Base-by-base conservation (phyloP, 2,113 vertebrate genomes). In the Zosterops hypoxanthus region DNA sequence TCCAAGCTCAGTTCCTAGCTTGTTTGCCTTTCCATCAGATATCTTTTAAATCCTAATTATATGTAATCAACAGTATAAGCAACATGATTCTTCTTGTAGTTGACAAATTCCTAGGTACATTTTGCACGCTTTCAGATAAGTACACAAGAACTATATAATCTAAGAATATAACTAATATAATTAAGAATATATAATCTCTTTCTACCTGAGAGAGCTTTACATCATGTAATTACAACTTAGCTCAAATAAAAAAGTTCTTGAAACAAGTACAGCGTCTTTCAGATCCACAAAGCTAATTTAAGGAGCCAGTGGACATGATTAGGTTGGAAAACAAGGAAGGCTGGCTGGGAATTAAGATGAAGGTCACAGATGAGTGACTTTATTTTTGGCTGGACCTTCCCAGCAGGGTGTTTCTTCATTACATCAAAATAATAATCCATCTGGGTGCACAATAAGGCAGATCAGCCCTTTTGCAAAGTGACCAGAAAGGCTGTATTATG, bases 11-110 rank as follows among this genome's bases (percentile, higher is more conserved):
- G 41, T 60, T 94, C 90, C 41, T 80, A 86, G 36, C 55, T 88
- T 3, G 0, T 88, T 95, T 92, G 42, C 70, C 50, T 95, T 89
- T 95, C 82, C 76, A 82, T 86, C 73, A 61, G 34, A 56, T 86
- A 85, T 78, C 63, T 91, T 94, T 94, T 77, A 94, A 96, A 91
- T 92, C 72, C 80, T 94, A 95, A 96, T 97, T 96, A 92, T 91
- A 88, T 73, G 42, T 91, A 94, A 96, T 96, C 92, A 93, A 88
- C 57, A 63, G 57, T 59, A 77, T 34, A 96, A 83, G 82, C 44
- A 94, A 92, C 86, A 85, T 90, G 95, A 95, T 95, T 95, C 72
- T 96, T 95, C 94, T 95, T 94, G 90, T 73, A 92, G 92, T 36
- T 88, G 92, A 96, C 79, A 95, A 95, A 97, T 94, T 94, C 18